These are phyloP conservation scores for Pelecanoides urinatrix DNA, from an alignment of 2,113 vertebrate species.

Conservation along the genomic window DNA sequence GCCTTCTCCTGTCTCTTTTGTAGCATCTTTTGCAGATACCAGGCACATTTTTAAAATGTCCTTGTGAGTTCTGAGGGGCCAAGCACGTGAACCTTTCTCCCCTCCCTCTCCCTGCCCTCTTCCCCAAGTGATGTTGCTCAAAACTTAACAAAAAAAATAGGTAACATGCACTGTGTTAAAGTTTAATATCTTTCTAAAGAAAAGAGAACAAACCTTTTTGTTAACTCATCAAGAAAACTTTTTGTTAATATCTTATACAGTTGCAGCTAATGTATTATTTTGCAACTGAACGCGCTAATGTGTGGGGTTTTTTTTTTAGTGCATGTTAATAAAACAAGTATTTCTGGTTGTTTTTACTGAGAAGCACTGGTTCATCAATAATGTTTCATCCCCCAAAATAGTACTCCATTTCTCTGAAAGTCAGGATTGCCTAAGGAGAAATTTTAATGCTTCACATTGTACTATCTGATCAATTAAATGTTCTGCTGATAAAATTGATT, in stretches of 20 bases:
- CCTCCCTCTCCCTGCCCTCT: too few relatives aligned
- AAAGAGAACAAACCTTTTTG: not conserved
- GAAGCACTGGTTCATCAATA: not conserved
- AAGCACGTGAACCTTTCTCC: not conserved
- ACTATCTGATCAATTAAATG: not conserved
- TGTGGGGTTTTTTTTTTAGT: not conserved
- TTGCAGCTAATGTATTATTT: not conserved
- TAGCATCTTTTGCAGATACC: not conserved
- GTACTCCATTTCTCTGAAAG: not conserved
- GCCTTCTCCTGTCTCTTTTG: not conserved
- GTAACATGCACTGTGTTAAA: not conserved
- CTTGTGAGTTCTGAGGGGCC: not conserved
- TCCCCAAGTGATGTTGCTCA: not conserved
- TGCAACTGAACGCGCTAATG: not conserved
- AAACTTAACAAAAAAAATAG: not conserved
- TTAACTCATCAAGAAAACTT: not conserved
- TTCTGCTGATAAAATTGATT: not conserved
- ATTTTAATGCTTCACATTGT: not conserved
- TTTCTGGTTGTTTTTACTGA: not conserved
- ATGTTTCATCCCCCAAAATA: not conserved
- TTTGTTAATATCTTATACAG: not conserved
- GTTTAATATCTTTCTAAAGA: not conserved
- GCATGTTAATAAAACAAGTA: not conserved
- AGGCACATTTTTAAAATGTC: not conserved
- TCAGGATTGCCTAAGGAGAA: not conserved